Evolutionary conservation across 2,797 vertebrate genomes (phyloP).

Genomic region (Agapornis canus): DNA sequence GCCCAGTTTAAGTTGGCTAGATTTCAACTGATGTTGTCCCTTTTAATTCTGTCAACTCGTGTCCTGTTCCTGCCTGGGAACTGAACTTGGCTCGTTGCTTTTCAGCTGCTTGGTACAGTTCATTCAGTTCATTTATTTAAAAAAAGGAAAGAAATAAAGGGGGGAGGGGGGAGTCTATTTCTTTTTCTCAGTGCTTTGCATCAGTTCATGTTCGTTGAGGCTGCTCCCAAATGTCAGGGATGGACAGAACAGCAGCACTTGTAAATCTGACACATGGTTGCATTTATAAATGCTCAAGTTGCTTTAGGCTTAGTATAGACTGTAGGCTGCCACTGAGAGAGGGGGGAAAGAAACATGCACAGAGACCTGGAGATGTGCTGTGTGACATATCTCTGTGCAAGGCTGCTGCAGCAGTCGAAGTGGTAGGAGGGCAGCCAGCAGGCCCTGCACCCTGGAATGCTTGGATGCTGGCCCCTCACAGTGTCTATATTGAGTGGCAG

Average conservation of each 20-base stretch:
- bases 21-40: slow-evolving; percentile 38
- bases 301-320: not conserved
- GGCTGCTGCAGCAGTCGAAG: not conserved
- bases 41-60: slow-evolving; percentile 40
- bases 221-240: not conserved
- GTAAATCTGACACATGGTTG: not conserved
- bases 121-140: slow-evolving; percentile 14
- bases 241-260: not conserved
- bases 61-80: slow-evolving; percentile 48
- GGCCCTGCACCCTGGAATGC: accelerated
- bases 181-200: not conserved
- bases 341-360: not conserved
- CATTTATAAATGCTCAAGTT: not conserved
- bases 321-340: not conserved
- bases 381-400: not conserved
- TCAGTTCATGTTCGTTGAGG: not conserved
- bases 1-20: slow-evolving; percentile 28
- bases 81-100: slow-evolving; percentile 13
- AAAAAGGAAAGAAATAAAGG: accelerated
- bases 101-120: slow-evolving; percentile 24
- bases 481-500: not conserved
- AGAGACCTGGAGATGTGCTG: not conserved
- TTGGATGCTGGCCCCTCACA: not conserved
- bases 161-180: accelerated
- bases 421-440: not conserved